Evolutionary conservation across 35 echinoderm and acorn worm genomes (phyloP).

Genomic region (Nesometra sesokonis): DNA sequence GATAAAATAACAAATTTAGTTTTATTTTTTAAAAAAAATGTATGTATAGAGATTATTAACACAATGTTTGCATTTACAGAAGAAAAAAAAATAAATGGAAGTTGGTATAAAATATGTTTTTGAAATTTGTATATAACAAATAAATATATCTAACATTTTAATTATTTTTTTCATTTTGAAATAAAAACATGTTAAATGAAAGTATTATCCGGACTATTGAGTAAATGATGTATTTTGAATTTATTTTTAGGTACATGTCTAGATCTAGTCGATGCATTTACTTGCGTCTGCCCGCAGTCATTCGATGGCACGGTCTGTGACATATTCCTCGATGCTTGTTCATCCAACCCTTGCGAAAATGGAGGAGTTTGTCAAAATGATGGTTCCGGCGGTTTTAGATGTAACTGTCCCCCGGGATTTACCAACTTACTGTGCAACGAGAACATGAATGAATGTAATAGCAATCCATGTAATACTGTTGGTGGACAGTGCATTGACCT

Average conservation of each 20-base stretch:
- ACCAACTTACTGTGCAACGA: not conserved
- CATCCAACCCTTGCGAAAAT: not conserved
- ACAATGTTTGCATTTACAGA: too few species aligned
- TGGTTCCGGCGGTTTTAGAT: not conserved
- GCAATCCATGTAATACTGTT: not conserved
- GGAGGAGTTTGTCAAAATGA: not conserved
- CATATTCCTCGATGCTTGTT: slow-evolving; percentile 21
- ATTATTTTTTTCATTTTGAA: too few species aligned
- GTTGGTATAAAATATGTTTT: too few species aligned
- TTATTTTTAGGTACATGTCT: slow-evolving; percentile 32
- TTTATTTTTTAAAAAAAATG: too few species aligned
- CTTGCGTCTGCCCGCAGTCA: slow-evolving; percentile 42
- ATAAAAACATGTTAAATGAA: too few species aligned
- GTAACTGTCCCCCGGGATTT: not conserved
- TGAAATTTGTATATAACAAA: too few species aligned
- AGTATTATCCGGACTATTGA: too few species aligned
- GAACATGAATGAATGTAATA: not conserved
- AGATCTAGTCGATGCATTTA: slow-evolving; percentile 51
- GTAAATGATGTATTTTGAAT: not conserved
- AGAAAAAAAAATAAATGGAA: too few species aligned
- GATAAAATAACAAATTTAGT: too few species aligned
- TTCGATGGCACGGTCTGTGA: slow-evolving; percentile 52
- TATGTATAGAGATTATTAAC: too few species aligned
- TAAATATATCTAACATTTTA: too few species aligned
- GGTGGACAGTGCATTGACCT: slow-evolving; percentile 20